Evolutionary conservation across 2,797 vertebrate genomes (phyloP).

Genomic region (Aulostomus chinensis): DNA sequence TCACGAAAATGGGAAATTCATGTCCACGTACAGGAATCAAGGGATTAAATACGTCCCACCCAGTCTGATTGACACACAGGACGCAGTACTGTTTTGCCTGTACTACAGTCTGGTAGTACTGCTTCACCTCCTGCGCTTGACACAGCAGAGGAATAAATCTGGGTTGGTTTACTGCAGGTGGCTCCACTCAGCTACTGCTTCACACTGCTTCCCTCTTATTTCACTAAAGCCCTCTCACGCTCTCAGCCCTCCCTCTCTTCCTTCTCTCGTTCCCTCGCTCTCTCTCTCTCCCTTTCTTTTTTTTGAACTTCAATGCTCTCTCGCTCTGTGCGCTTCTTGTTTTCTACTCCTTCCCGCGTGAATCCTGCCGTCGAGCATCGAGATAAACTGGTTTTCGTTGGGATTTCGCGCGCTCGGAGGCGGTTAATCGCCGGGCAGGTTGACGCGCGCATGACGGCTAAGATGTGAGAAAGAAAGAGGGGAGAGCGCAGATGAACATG

Average conservation of each 20-base stretch:
- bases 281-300: constrained; percentile 4
- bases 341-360: background rate
- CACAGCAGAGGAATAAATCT: constrained; percentile 45
- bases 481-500: too few species aligned
- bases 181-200: constrained; percentile 62
- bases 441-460: too few species aligned
- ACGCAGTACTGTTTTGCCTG: too few species aligned
- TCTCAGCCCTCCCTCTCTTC: constrained; percentile 18
- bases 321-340: background rate
- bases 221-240: constrained; percentile 45
- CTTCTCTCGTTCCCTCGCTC: constrained; percentile 1
- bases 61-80: too few species aligned
- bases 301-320: background rate
- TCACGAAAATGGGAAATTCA: too few species aligned
- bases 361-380: background rate
- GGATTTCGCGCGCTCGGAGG: too few species aligned
- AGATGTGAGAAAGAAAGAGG: too few species aligned
- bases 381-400: too few species aligned
- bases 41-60: too few species aligned
- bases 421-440: too few species aligned
- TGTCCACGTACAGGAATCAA: too few species aligned
- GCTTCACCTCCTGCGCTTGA: constrained; percentile 12
- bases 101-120: constrained; percentile 6
- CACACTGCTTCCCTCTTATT: constrained; percentile 57
- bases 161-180: constrained; percentile 61